Evolutionary conservation across 1,140 invertebrate genomes (phyloP), one percentile per base, ranked within the genome.

Genomic region (Pentalonia nigronervosa): DNA sequence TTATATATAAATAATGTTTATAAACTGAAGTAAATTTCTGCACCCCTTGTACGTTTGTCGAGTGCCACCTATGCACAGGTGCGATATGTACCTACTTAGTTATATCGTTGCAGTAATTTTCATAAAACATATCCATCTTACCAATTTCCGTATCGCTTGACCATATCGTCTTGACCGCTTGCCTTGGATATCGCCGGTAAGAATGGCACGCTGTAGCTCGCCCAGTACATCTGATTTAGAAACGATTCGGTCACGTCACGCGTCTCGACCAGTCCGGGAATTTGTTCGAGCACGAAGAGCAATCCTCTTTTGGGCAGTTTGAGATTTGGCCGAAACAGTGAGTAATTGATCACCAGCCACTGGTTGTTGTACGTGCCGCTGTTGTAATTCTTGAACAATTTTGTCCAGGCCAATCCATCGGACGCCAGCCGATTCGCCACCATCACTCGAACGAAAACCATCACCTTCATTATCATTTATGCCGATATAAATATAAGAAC

Each of bases 301-400:
- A 93, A n/a, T 23, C 91, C 91, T 34, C 84, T 14, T n/a, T 41
- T 56, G 0, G 91, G 81, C 41, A 45, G 7, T 9, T 9, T 56
- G 25, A 36, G 47, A n/a, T 48, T 36, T 1, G 91, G 91, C 21
- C 81, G 67, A 50, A 93, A 93, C 7, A 93, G 36, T 2, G 91
- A 83, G 41, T 93, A 83, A 45, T 93, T 91, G 4, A 93, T 91
- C n/a, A 94, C 91, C 53, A 94, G 91, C 98, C 98, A 99, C 95
- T 99, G 98, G 94, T 98, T 98, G 94, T 97, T 97, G 93, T 98
- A 97, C 67, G 98, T 98, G 14, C 97, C 97, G 93, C 97, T 97
- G 95, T 98, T 98, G 95, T 96, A 97, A 2, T 95, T 94, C 0
- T 96, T 95, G 53, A 97, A 95, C 0, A 96, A 95, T 17, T 95